A percentile compares a stretch with the other conserved stretches of the same genome.
phyloP scores from a whole-genome alignment of 1,140 invertebrate species.

The Formica selysi region DNA sequence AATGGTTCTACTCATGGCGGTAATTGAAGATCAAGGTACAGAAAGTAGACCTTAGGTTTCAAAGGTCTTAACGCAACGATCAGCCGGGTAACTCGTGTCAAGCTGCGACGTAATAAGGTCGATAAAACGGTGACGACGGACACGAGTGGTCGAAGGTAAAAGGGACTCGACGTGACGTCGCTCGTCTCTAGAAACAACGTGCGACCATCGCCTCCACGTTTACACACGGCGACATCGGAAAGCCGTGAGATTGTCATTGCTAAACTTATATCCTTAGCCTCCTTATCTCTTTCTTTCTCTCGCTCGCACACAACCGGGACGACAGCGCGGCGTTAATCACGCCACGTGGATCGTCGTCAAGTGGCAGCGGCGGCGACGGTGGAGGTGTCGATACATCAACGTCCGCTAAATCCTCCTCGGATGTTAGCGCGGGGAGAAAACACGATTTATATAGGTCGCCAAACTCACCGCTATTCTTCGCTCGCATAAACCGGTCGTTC shows the following conservation, averaged over 20 bases:
- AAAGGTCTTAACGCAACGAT: slow-evolving; percentile 10
- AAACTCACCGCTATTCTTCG: slow-evolving; percentile 47
- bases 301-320: neutral
- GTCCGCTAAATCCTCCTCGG: slow-evolving; percentile 75
- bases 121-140: slow-evolving; percentile 63
- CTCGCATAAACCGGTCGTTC: slow-evolving; percentile 14
- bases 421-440: slow-evolving; percentile 40
- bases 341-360: slow-evolving; percentile 65
- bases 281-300: neutral
- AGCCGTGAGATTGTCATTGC: slow-evolving; percentile 65
- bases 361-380: slow-evolving; percentile 5
- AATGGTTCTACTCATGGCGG: neutral
- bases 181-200: slow-evolving; percentile 28
- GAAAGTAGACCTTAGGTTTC: slow-evolving; percentile 9
- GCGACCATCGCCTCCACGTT: slow-evolving; percentile 37
- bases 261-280: slow-evolving; percentile 59
- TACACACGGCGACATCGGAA: slow-evolving; percentile 44
- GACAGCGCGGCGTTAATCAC: slow-evolving; percentile 77
- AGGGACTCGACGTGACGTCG: slow-evolving; percentile 33
- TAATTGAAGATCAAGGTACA: slow-evolving; percentile 20
- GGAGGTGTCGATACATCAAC: slow-evolving; percentile 77
- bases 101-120: slow-evolving; percentile 70
- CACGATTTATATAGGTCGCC: slow-evolving; percentile 74
- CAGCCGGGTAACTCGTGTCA: slow-evolving; percentile 18
- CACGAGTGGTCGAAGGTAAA: slow-evolving; percentile 48